A percentile compares a stretch with the other conserved stretches of the same genome.
Evolutionary conservation across 2,113 vertebrate species (phyloP).

Genomic region (Odontophorus gujanensis): DNA sequence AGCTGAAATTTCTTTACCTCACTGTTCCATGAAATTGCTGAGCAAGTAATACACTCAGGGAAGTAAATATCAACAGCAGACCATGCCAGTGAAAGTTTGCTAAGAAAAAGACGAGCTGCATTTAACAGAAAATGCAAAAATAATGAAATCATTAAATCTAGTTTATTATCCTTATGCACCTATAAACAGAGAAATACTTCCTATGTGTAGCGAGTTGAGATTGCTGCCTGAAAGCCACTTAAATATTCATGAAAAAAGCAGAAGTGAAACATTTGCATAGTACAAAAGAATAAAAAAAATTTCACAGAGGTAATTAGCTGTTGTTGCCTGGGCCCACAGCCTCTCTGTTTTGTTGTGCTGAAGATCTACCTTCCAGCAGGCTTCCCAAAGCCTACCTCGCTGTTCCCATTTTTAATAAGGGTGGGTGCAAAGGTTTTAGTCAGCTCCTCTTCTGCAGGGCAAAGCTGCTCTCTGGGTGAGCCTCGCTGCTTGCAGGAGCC

Average conservation of each 20-base stretch:
- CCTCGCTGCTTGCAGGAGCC: not conserved
- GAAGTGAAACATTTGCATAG: not conserved
- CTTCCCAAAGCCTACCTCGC: not conserved
- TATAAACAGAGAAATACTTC: not conserved
- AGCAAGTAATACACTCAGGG: not conserved
- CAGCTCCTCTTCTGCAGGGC: not conserved
- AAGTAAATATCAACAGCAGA: not conserved
- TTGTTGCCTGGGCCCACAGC: accelerated
- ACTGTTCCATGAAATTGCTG: not conserved
- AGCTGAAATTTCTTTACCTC: not conserved
- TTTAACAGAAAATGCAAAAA: not conserved
- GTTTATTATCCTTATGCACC: not conserved
- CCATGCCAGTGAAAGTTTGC: not conserved
- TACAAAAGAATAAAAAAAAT: not conserved
- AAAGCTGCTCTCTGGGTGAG: not conserved
- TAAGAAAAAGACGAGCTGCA: not conserved
- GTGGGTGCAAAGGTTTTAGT: not conserved
- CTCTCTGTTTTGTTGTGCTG: not conserved
- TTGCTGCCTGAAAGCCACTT: not conserved
- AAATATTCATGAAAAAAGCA: not conserved
- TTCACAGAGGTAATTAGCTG: not conserved
- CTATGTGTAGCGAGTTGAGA: not conserved
- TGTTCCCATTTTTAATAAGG: not conserved
- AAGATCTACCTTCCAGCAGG: not conserved
- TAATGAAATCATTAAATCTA: constrained; percentile 4